Base-by-base conservation (phyloP, 2,113 vertebrate species). In the Nesogale talazaci region DNA sequence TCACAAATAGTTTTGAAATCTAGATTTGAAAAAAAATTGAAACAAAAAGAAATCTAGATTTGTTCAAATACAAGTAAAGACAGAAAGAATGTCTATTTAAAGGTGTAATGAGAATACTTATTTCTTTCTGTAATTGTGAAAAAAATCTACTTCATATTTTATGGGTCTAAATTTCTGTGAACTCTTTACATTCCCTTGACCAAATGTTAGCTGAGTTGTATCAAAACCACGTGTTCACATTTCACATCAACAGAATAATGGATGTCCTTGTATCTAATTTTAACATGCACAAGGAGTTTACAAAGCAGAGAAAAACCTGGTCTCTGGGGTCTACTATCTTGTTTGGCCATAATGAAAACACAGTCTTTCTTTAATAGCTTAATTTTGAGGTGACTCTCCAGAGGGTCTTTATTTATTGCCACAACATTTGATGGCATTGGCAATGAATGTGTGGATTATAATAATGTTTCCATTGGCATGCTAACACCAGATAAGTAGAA, bases 341-440 rank as follows among this genome's bases (percentile, higher is more conserved):
- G 38, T 75, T 92, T 87, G 90, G 67, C 72, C 36, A 36, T 69
- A 80, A 23, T 69, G 38, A 79, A 95, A 85, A 52, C 1, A 29
- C 1, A 29, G 67, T 65, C 83, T 86, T 83, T 90, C 72, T 88
- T 76, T 85, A 92, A 87, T 19, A 87, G 94, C 86, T 96, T 90
- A 87, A 92, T 94, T 90, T 90, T 52, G 91, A 91, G 80, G 81
- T 46, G 1, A 1, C 31, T 83, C 69, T 76, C 61, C 9, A 77
- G 83, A 89, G 92, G 75, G 31, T 56, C 75, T 94, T 89, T 70
- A 22, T 40, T 89, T 56, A 81, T 23, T 23, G 56, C 63, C 23
- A 89, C 72, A 83, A 23, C 84, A 91, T 95, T 89, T 46, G 57
- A n/a, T 81, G 72, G 74, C 10, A 72, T 59, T 83, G 56, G 59